Evolutionary conservation across 2,797 vertebrate genomes (phyloP).

Genomic region (Phoxinus dragarum): DNA sequence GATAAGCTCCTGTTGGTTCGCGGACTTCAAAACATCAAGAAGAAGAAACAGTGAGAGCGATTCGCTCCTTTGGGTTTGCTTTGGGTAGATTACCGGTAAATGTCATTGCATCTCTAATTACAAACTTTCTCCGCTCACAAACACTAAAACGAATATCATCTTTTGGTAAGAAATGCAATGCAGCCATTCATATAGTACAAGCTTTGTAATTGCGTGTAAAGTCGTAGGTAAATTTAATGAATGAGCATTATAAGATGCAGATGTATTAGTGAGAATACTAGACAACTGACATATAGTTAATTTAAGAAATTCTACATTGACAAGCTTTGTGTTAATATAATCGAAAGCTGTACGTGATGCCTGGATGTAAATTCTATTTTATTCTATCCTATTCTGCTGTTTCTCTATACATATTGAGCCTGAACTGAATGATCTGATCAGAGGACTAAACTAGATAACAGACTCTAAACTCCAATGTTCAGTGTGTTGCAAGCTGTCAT

Average conservation of each 20-base stretch:
- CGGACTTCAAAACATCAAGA: background rate
- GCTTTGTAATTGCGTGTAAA: background rate
- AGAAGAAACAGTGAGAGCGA: constrained; percentile 37
- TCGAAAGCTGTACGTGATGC: background rate
- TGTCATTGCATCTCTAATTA: constrained; percentile 14
- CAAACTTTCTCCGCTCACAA: constrained; percentile 12
- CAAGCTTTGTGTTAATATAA: background rate
- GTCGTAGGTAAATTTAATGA: background rate
- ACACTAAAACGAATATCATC: constrained; percentile 8
- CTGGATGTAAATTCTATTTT: background rate
- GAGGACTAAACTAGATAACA: constrained; percentile 2
- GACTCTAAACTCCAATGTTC: constrained; percentile 8
- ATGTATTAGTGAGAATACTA: background rate
- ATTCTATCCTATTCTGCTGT: background rate
- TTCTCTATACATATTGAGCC: background rate
- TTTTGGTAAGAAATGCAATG: constrained; percentile 46
- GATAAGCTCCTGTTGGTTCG: background rate
- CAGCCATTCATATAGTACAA: background rate
- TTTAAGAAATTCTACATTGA: background rate
- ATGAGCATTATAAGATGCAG: background rate
- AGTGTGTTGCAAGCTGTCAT: constrained; percentile 22
- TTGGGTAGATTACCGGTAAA: constrained; percentile 21
- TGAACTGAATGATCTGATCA: background rate
- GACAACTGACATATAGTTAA: background rate
- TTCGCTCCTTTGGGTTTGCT: background rate